phyloP scores from a whole-genome alignment of 2,888 invertebrate species.

The Cosmia pyralina region DNA sequence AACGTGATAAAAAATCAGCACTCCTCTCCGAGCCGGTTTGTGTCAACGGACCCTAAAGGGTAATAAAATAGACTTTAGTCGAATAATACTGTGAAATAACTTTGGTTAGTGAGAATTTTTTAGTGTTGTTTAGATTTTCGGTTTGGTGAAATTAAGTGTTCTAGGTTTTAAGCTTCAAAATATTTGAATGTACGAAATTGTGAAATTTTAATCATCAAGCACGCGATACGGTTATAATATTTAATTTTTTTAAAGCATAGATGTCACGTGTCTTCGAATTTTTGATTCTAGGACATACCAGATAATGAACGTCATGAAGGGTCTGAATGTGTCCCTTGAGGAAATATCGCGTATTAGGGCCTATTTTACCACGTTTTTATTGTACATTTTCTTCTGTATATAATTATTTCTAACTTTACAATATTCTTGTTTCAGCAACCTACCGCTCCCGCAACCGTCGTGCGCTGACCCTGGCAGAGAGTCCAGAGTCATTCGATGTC shows the following conservation, averaged over 20 bases:
- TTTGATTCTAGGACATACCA: not conserved
- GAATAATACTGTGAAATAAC: not conserved
- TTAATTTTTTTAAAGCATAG: too few relatives aligned
- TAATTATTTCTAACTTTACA: not conserved
- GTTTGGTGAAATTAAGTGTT: not conserved
- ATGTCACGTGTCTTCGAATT: not conserved
- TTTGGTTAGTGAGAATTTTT: not conserved
- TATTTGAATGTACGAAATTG: not conserved
- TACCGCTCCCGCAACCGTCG: slow-evolving; percentile 92
- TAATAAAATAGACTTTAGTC: too few relatives aligned
- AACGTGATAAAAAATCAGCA: too few relatives aligned
- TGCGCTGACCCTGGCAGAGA: slow-evolving; percentile 76
- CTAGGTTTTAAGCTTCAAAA: not conserved
- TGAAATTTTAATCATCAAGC: not conserved
- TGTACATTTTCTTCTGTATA: not conserved
- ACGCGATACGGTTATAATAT: too few relatives aligned
- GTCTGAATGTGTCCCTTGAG: not conserved
- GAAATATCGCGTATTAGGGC: not conserved
- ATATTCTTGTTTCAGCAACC: slow-evolving; percentile 90
- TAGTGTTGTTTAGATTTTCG: not conserved
- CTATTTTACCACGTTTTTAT: not conserved
- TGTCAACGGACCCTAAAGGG: too few relatives aligned
- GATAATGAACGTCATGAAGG: not conserved
- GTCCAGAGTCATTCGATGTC: slow-evolving; percentile 88
- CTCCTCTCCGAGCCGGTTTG: too few relatives aligned